Conservation (phyloP, 2,888 invertebrate genomes). For the Melanchra persicariae region DNA sequence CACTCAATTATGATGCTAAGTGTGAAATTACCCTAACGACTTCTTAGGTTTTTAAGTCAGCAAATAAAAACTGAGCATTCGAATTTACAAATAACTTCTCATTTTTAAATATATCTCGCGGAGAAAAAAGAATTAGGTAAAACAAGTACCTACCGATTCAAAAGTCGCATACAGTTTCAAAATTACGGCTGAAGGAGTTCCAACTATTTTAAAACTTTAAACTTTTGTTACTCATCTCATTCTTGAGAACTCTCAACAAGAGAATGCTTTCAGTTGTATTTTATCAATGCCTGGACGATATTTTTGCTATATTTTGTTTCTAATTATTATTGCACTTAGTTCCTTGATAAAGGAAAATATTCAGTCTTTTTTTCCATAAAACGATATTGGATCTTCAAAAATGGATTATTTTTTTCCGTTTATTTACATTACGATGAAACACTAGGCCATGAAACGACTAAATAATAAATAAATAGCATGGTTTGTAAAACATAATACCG, state of each 20-base stretch:
- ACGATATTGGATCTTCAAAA: too few relatives aligned
- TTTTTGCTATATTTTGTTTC: not conserved
- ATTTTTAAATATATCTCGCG: not conserved
- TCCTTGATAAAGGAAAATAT: not conserved
- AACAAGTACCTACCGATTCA: slow-evolving; percentile 13
- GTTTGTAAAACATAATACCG: not conserved
- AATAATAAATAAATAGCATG: not conserved
- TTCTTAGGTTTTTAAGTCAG: not conserved
- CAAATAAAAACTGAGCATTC: not conserved
- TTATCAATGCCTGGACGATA: slow-evolving; percentile 2
- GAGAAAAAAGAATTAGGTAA: too few relatives aligned
- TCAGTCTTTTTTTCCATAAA: not conserved
- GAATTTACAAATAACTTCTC: not conserved
- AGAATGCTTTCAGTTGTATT: slow-evolving; percentile 65
- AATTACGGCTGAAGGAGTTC: slow-evolving; percentile 51
- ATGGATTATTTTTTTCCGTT: too few relatives aligned
- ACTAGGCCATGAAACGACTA: not conserved
- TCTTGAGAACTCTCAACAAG: slow-evolving; percentile 56
- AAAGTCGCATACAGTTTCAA: slow-evolving; percentile 41
- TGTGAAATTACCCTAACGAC: not conserved
- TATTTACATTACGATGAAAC: too few relatives aligned
- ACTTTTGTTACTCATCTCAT: slow-evolving; percentile 47
- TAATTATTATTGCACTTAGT: not conserved
- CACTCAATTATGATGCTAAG: too few relatives aligned
- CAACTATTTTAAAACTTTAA: slow-evolving; percentile 64